These are phyloP conservation scores for Pandemis corylana DNA, from an alignment of 2,888 invertebrate species.

Conservation along the genomic window DNA sequence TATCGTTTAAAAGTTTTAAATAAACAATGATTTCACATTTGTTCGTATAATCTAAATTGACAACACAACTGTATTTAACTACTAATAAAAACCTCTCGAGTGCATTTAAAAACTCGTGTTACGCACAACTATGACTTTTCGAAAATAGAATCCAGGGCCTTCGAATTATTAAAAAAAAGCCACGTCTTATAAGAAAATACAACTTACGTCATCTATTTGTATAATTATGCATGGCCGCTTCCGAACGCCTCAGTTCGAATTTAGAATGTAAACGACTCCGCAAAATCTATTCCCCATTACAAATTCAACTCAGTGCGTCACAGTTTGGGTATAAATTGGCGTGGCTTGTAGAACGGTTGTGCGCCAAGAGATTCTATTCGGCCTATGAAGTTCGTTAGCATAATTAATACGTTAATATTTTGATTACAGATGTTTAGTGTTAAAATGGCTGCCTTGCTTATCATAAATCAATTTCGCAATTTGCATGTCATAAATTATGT, in stretches of 20 bases:
- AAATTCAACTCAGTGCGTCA: conserved; percentile 41
- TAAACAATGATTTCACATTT: no score
- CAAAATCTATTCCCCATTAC: conserved; percentile 34
- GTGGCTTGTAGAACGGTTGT: conserved; percentile 12
- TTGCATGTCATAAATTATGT: conserved; percentile 41
- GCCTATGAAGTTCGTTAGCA: conserved; percentile 50
- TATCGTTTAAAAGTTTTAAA: no score
- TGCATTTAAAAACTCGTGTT: no score
- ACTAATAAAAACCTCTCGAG: no score
- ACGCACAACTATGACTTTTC: no score
- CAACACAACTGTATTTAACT: no score
- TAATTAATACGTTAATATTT: conserved; percentile 54
- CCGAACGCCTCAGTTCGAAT: conserved; percentile 46
- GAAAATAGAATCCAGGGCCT: no score
- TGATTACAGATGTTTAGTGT: conserved; percentile 52
- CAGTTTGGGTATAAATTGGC: conserved; percentile 11
- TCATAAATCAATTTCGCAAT: conserved; percentile 43
- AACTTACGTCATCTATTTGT: neutral
- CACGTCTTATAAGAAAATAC: no score
- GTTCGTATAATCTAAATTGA: no score
- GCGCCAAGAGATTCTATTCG: conserved; percentile 29
- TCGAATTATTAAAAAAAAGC: no score
- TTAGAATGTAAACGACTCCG: conserved; percentile 44
- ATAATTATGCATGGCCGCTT: conserved; percentile 25
- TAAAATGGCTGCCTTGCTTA: conserved; percentile 42